Evolutionary conservation across 2,888 invertebrate genomes (phyloP).

Genomic region (Chironomus riparius): DNA sequence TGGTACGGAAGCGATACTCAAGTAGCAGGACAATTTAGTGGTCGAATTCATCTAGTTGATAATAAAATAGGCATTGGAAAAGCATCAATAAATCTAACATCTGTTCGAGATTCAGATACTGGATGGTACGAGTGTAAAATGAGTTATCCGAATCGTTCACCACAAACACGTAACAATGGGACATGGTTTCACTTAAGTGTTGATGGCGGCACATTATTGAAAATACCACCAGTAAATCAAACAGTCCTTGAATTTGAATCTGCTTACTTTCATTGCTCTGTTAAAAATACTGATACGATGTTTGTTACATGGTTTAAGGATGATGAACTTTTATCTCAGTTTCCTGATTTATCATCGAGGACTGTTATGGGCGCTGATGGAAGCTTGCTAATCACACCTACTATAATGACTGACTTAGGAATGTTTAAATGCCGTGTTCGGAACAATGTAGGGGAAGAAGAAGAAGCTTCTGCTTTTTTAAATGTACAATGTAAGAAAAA

Average conservation of each 20-base stretch:
- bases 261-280: constrained; percentile 71
- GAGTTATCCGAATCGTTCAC: constrained; percentile 77
- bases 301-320: constrained; percentile 59
- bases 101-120: constrained; percentile 78
- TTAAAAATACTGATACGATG: constrained; percentile 59
- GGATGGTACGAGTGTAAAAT: constrained; percentile 89
- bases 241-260: constrained; percentile 78
- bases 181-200: constrained; percentile 84
- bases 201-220: constrained; percentile 83
- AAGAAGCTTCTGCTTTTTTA: constrained; percentile 75
- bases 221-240: constrained; percentile 78
- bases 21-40: constrained; percentile 59
- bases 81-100: constrained; percentile 70
- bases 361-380: constrained; percentile 62
- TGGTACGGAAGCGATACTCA: constrained; percentile 67
- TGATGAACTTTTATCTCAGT: constrained; percentile 49
- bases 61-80: constrained; percentile 45
- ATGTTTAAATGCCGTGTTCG: constrained; percentile 79
- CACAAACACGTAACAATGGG: constrained; percentile 77
- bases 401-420: constrained; percentile 75
- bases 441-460: constrained; percentile 61
- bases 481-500: constrained; percentile 80
- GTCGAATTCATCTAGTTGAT: constrained; percentile 59
- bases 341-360: constrained; percentile 54
- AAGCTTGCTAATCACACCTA: constrained; percentile 66